Base-by-base conservation (phyloP, 2,113 vertebrate genomes). In the Notarius quadriscutis region DNA sequence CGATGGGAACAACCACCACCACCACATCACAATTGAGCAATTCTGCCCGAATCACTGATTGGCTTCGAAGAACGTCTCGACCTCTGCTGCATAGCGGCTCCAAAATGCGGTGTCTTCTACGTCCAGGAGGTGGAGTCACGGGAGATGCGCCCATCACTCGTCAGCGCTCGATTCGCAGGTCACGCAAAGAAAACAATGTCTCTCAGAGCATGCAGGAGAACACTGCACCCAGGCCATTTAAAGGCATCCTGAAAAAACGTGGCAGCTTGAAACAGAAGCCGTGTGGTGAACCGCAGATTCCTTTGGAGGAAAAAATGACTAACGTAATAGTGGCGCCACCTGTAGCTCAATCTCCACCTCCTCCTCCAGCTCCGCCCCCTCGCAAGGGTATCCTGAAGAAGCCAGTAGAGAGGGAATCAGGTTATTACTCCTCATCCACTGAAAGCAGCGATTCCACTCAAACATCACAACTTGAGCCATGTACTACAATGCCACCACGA, bases 361-460 rank as follows among this genome's bases (percentile, higher is more conserved):
- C 84, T 0, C 91, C 91, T 12, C 79, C 83, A 22, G 34, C 41
- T n/a, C 71, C 60, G 9, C 84, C 51, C 65, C 98, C 98, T 78
- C 97, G 92, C 89, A 99, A 99, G 91, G 97, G 98, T 58, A 99
- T 99, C 83, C 93, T 99, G 18, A 99, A 99, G 92, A 99, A 98
- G 78, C 92, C 97, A 79, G 94, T 96, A 0, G 97, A 99, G 83
- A 93, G 97, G 0, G 97, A 99, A 69, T 99, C 97, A 0, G 97
- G 97, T 0, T 98, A 98, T 89, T 98, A 96, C 83, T 99, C 97
- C 0, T 97, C 97, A 0, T 95, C 94, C 20, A 96, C 97, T 0
- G 97, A 98, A n/a, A 95, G 94, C 92, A 94, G 93, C 0, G 96
- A 97, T 84, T 95, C 95, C 2, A 69, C 91, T 2, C 92, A 75